Evolutionary conservation across 2,888 invertebrate species (phyloP).

Genomic region (Bedellia somnulentella): DNA sequence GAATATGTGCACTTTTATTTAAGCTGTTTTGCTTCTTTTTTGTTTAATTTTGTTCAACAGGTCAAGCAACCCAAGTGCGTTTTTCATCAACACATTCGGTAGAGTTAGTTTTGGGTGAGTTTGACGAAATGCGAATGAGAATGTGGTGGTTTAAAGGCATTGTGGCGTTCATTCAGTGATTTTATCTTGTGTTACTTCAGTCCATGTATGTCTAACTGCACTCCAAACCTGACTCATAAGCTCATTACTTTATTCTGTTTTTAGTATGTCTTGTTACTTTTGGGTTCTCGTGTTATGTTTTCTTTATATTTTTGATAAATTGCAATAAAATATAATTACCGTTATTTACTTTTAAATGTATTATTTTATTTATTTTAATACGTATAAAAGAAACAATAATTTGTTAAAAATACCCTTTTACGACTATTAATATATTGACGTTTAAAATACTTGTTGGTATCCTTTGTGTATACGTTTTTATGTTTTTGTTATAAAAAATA

Average conservation of each 20-base stretch:
- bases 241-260: too few relatives aligned
- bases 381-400: too few relatives aligned
- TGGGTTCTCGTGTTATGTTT: slow-evolving; percentile 9
- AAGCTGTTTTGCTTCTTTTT: slow-evolving; percentile 20
- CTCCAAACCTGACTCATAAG: slow-evolving; percentile 52
- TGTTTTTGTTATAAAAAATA: too few relatives aligned
- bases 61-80: slow-evolving; percentile 69
- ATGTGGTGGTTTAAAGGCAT: slow-evolving; percentile 55
- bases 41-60: slow-evolving; percentile 69
- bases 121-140: slow-evolving; percentile 52
- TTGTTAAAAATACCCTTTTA: too few relatives aligned
- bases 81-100: slow-evolving; percentile 72
- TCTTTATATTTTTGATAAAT: slow-evolving; percentile 12
- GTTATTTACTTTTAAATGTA: slow-evolving; percentile 10
- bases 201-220: slow-evolving; percentile 50
- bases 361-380: slow-evolving; percentile 11
- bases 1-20: slow-evolving; percentile 6
- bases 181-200: slow-evolving; percentile 32
- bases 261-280: slow-evolving; percentile 8
- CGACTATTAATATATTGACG: too few relatives aligned
- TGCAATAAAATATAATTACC: slow-evolving; percentile 9
- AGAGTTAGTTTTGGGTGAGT: slow-evolving; percentile 75
- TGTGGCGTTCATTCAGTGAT: slow-evolving; percentile 42
- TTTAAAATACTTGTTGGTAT: too few relatives aligned
- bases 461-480: too few relatives aligned